Evolutionary conservation across 2,888 invertebrate species (phyloP), one percentile per base, ranked within the genome.

Genomic region (Meiosimyza decipiens): DNA sequence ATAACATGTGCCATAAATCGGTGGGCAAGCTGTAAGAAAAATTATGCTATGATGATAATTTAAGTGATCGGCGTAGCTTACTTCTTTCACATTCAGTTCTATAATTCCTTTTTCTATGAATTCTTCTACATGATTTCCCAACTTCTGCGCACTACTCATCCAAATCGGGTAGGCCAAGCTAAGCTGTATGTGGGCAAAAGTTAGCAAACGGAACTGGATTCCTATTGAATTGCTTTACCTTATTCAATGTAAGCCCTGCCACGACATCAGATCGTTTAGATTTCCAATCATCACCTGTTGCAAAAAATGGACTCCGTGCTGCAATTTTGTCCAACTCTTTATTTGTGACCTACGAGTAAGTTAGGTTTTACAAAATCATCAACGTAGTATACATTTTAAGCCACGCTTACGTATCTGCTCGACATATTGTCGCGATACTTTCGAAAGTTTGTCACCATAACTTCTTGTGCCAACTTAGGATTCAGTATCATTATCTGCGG

Each of bases 171-270:
- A 83, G 7, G 80, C 82, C 33, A 74, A 67, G 50, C 76, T 81
- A 0, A 78, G 69, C 75, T 78, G 15, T 0, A 62, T 33, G 6
- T 40, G 1, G 4, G 40, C 4, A n/a, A 33, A 15, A 13, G 2
- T 28, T 28, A 22, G 1, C 6, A 16, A 1, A 28, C 4, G 6
- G 40, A 12, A 28, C 11, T 16, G 13, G 50, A 55, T 47, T 52
- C 16, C 49, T 12, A 9, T 57, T 57, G 28, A n/a, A 11, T 55
- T 40, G 5, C 15, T 59, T 3, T 59, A 74, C 86, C 76, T 88
- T 89, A 54, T 86, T 88, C 12, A 85, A 82, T 0, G 89, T 89
- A 22, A 90, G 87, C 6, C 87, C 87, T 0, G 88, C 87, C 1
- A 88, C 87, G n/a, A 88, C 77, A 67, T 88, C 87, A 0, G 82